Evolutionary conservation across 2,113 vertebrate genomes (phyloP), one percentile per base, ranked within the genome.

Genomic region (Chelonoidis abingdonii): DNA sequence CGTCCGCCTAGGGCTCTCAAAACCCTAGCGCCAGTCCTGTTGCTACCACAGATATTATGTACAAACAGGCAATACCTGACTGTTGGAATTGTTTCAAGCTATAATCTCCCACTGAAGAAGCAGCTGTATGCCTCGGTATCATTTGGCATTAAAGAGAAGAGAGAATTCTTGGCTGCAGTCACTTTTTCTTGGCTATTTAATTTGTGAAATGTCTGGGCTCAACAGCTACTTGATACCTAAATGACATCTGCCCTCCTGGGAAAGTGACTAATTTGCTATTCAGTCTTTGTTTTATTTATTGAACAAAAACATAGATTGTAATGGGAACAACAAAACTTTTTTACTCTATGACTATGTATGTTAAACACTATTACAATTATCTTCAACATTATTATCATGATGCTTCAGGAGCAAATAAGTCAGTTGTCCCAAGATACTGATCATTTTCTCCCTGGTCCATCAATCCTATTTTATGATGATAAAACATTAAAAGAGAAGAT

Each of bases 141-240:
- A 52, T 13, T 22, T 1, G 0, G 47, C 41, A 79, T 83, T 44
- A 80, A 83, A 31, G 1, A 4, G 5, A 87, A 72, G 17, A 78
- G 21, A 14, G n/a, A 89, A 29, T 1, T 57, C 11, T 29, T 94
- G 2, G 12, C 9, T 75, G n/a, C 3, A 84, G 4, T 52, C 13
- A 54, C 53, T 5, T 0, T 0, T 47, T 24, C 86, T 88, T 75
- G 29, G 22, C 1, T 49, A 1, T n/a, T 38, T 57, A 41, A 13
- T 57, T 44, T 69, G 4, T 41, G 91, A 94, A 89, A 6, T 6
- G 80, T 56, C 5, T 13, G 78, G 25, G 10, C 3, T 89, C 53
- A 49, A 1, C 4, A 52, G 25, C 13, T 1, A 31, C 12, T 5
- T 0, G 50, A 49, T 17, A 75, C 35, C 38, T 5, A 79, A 25